Percentiles rank a stretch among this genome's conserved stretches.
phyloP scores from a whole-genome alignment of 30 jellyfish, hydroid and myxozoan species.

The Aurelia sp. region DNA sequence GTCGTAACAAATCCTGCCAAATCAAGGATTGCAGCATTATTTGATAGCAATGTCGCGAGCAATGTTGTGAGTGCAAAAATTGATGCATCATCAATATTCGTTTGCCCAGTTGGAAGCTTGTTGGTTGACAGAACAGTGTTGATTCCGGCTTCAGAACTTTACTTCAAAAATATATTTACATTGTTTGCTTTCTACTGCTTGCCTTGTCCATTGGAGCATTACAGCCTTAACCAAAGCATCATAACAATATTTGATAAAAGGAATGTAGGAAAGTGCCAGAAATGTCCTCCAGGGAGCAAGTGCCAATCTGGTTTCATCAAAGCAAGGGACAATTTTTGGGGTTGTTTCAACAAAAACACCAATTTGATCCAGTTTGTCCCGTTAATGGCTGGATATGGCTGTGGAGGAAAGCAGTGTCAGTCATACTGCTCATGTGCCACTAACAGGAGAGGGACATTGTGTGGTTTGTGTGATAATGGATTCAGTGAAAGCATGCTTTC shows the following conservation, averaged over 20 bases:
- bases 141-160: no score
- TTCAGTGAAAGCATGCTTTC: constrained; percentile 21
- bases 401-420: not conserved
- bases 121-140: no score
- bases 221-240: constrained; percentile 1
- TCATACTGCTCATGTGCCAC: constrained; percentile 5
- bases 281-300: constrained; percentile 21
- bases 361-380: not conserved
- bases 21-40: no score
- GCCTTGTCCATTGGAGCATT: constrained; percentile 1
- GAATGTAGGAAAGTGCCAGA: not conserved
- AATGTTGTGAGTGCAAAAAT: no score
- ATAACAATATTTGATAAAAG: not conserved
- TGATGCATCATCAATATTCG: no score
- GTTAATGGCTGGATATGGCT: constrained; percentile 17
- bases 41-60: no score
- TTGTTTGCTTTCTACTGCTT: constrained; percentile 17
- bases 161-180: not conserved
- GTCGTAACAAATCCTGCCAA: no score
- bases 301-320: constrained; percentile 14
- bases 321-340: constrained; percentile 25
- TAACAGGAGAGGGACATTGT: constrained; percentile 23
- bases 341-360: not conserved
- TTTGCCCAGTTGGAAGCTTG: no score
- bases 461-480: constrained; percentile 13